A percentile compares a stretch with the other conserved stretches of the same genome.
phyloP scores from a whole-genome alignment of 2,113 vertebrate genomes.

The Macheiramphus alcinus region DNA sequence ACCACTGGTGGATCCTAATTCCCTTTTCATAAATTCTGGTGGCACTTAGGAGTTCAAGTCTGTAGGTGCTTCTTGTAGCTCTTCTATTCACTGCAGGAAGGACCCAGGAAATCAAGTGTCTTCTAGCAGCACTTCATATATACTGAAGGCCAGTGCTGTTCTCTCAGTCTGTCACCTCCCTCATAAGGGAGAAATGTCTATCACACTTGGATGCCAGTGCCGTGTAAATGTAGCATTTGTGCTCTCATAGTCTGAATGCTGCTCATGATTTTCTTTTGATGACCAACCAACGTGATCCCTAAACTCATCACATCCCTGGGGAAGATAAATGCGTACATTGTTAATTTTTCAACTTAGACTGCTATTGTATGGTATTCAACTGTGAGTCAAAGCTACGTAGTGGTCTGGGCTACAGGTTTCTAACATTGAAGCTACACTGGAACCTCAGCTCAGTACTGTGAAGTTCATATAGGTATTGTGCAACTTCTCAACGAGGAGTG shows the following conservation, averaged over 20 bases:
- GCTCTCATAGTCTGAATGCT: conserved; percentile 99
- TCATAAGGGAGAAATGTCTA: conserved; percentile 60
- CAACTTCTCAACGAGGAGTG: neutral
- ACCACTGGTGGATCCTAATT: conserved; percentile 81
- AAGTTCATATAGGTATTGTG: neutral
- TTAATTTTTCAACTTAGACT: conserved; percentile 61
- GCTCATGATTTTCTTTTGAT: conserved; percentile 99
- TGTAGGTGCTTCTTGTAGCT: conserved; percentile 83
- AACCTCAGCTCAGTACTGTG: neutral
- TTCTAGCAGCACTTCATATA: conserved; percentile 81
- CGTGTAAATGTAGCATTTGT: conserved; percentile 98
- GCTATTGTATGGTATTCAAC: neutral
- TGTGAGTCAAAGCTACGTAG: neutral
- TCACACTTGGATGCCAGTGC: conserved; percentile 98
- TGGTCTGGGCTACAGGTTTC: neutral
- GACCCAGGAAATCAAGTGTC: conserved; percentile 77
- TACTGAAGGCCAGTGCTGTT: conserved; percentile 80
- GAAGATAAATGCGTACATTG: conserved; percentile 68
- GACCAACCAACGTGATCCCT: conserved; percentile 96
- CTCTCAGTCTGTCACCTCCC: conserved; percentile 73
- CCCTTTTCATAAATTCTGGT: conserved; percentile 81
- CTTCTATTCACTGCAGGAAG: conserved; percentile 76
- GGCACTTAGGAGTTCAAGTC: conserved; percentile 88
- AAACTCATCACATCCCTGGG: conserved; percentile 96
- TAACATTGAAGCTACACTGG: neutral